These are phyloP conservation scores for Pseudochirops corinnae DNA, from an alignment of 2,797 vertebrate genomes.

Conservation along the genomic window DNA sequence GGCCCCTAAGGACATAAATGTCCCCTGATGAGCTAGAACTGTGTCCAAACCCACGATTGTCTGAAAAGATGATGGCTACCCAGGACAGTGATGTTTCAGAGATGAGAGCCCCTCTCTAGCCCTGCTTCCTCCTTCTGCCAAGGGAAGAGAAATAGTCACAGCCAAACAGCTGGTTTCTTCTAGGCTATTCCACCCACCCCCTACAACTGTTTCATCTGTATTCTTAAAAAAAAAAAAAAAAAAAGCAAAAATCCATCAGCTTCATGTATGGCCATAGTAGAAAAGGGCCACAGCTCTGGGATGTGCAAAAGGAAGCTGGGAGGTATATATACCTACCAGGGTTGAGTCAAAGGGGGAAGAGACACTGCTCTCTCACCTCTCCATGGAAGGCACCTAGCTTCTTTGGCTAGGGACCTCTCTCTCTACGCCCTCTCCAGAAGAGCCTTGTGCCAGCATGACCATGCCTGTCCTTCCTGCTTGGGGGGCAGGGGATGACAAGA, in stretches of 20 bases:
- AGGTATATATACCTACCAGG: background rate
- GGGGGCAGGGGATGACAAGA: background rate
- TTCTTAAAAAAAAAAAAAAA: background rate
- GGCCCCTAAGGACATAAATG: background rate
- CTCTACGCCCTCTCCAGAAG: background rate
- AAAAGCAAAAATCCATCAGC: background rate
- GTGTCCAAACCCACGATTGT: background rate
- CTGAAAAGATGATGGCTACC: background rate
- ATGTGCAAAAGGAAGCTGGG: background rate
- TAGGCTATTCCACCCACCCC: background rate
- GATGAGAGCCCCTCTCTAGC: background rate
- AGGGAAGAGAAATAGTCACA: background rate
- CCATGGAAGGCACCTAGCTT: background rate
- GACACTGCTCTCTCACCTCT: background rate
- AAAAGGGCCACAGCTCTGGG: background rate
- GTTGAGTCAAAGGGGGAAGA: background rate
- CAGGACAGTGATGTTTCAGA: background rate
- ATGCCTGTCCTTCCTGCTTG: background rate
- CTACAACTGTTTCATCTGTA: background rate
- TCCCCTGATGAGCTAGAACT: background rate
- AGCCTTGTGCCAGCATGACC: background rate
- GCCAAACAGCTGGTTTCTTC: background rate
- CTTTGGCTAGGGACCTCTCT: background rate
- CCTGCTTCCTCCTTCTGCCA: background rate
- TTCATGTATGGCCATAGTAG: background rate